Base-by-base conservation (phyloP, 2,113 vertebrate species). In the Sturnira hondurensis region DNA sequence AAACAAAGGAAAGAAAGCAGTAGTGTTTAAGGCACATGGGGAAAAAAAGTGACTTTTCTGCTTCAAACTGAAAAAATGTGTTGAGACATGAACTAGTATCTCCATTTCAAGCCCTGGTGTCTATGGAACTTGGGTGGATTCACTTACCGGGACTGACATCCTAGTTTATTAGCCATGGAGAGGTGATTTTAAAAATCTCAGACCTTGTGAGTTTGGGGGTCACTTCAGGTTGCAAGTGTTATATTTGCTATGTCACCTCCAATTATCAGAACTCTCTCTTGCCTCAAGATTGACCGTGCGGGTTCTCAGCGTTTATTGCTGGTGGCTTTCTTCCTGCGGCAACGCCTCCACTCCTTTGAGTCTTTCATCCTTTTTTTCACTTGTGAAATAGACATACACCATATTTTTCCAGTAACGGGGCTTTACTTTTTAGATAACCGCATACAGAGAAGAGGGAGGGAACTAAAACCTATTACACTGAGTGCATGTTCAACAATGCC, bases 71-170 rank as follows among this genome's bases (percentile, higher is more conserved):
- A 8, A 3, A 6, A 16, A 11, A 47, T 22, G 81, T 68, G 86
- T 76, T 94, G 85, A 95, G 47, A 89, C 73, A 58, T 91, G 80
- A 95, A 92, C 95, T 43, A 11, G 38, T 78, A 86, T 86, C 97
- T 96, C 83, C 43, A 85, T 96, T 97, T 93, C 86, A 86, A 81
- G 96, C 94, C 87, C 31, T 74, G 1, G 43, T 92, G 74, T 58
- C n/a, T 96, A 74, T 91, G 90, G 47, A 97, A 63, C 68, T 86
- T 52, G 89, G n/a, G 33, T 95, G 85, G 94, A 84, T 97, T 97
- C 85, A 84, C 93, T 85, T 82, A 88, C 76, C 65, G 36, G 43
- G 92, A 89, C 54, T 89, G 91, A 77, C 92, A 96, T 96, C 73
- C 74, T 95, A 95, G 54, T 87, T 96, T 96, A 97, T 77, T 96